Conservation (phyloP, 2,113 vertebrate genomes). For the Platichthys flesus region DNA sequence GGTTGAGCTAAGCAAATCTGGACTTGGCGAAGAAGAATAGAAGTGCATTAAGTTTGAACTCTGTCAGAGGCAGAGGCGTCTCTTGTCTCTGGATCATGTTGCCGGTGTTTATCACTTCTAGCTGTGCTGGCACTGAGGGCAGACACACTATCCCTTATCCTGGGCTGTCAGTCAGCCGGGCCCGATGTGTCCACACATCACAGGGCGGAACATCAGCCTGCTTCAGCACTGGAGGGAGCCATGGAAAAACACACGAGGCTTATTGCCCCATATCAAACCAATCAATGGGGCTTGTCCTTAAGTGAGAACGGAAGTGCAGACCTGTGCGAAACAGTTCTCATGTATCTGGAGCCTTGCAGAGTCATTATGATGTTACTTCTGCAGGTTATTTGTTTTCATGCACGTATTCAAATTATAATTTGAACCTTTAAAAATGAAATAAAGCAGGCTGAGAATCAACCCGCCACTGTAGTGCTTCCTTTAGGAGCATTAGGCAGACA, state of each 20-base stretch:
- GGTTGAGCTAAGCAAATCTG: slow-evolving; percentile 51
- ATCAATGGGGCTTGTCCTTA: slow-evolving; percentile 80
- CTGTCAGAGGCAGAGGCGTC: slow-evolving; percentile 88
- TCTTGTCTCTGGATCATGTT: slow-evolving; percentile 91
- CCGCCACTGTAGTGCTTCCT: not conserved
- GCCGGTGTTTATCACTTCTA: slow-evolving; percentile 94
- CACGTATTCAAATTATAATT: slow-evolving; percentile 9
- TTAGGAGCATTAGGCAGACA: slow-evolving; percentile 8
- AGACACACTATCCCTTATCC: slow-evolving; percentile 92
- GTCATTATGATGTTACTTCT: slow-evolving; percentile 51
- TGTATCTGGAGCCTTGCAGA: slow-evolving; percentile 59
- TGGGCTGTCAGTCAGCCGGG: slow-evolving; percentile 91
- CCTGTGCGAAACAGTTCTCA: slow-evolving; percentile 68
- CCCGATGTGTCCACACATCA: slow-evolving; percentile 84
- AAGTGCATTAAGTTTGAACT: slow-evolving; percentile 91
- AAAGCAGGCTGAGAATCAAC: not conserved
- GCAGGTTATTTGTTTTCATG: slow-evolving; percentile 1
- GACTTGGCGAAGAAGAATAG: slow-evolving; percentile 67
- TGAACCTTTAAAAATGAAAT: slow-evolving; percentile 17
- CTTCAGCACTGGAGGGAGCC: slow-evolving; percentile 68
- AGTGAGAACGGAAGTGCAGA: slow-evolving; percentile 78
- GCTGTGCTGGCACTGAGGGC: slow-evolving; percentile 87
- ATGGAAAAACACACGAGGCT: slow-evolving; percentile 72
- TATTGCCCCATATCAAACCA: slow-evolving; percentile 66
- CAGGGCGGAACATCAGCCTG: slow-evolving; percentile 62